Evolutionary conservation across 2,113 vertebrate species (phyloP), one percentile per base, ranked within the genome.

Genomic region (Alces alces): DNA sequence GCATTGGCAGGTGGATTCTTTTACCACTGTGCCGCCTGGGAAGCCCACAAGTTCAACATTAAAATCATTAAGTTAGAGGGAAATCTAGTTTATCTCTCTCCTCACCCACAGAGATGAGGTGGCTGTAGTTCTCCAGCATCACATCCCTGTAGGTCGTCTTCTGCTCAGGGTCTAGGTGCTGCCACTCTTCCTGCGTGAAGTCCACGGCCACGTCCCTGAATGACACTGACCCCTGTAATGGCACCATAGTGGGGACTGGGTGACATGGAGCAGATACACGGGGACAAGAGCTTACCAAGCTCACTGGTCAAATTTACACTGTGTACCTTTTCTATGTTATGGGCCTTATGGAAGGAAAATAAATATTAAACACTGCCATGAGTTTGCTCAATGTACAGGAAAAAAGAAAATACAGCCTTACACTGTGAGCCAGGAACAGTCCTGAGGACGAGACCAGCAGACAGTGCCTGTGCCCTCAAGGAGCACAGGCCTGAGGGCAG

Each of bases 41-140:
- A 76, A 76, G 70, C 70, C 70, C 70, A 27, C 43, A 30, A 64
- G 76, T 47, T 86, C 45, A 36, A 91, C 64, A 39, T 50, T 78
- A 79, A 54, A 93, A 58, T 23, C 47, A 80, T 36, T 58, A 60
- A 25, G 50, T 7, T 4, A 27, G 55, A 83, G 27, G 66, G 91
- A 76, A 89, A 50, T 30, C 50, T 43, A 80, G 30, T 21, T 14
- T 45, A 8, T 91, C 45, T 47, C 45, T 33, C 2, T 52, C 23
- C 98, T 98, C 66, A 98, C 98, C 98, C 84, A 98, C 58, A 0
- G 97, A 97, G 21, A 97, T 9, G 4, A 98, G 97, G 61, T 98
- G 93, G 91, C 89, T 97, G 82, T 98, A 98, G 95, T 97, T 98
- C 96, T 98, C 98, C 96, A 98, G 93, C 98, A 98, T 98, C 93